Base-by-base conservation (phyloP, 2,113 vertebrate genomes). In the Scomber japonicus region DNA sequence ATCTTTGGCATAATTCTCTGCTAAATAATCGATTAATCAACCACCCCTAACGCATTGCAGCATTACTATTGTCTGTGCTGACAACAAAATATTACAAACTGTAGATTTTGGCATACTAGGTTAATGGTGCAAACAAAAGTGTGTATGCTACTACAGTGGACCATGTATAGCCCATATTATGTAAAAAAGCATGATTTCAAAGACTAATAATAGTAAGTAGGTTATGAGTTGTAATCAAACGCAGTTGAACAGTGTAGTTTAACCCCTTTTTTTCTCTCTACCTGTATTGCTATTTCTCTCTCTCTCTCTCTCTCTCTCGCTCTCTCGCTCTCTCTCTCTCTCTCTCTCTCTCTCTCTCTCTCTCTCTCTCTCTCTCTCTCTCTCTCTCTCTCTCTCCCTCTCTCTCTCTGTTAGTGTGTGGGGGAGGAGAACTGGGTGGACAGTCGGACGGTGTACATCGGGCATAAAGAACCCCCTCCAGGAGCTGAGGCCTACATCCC, bases 351-450 rank as follows among this genome's bases (percentile, higher is more conserved):
- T 68, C 31, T 87, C 44, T 86, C 30, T 84, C 59, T 21, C 1
- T 15, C 50, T 79, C 70, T 89, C 79, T 72, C 72, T 68, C 1
- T 15, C 50, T 79, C 70, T 89, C 79, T 72, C 72, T 68, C 1
- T 15, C 50, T 84, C 40, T 68, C 21, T 21, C 21, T 21, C 21
- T 21, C 21, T 21, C 21, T 79, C 70, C 88, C 79, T 72, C 72
- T 68, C 31, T 87, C 44, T 86, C 30, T 84, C 59, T 21, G 9
- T 82, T 72, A 99, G 98, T 99, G 98, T 93, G 95, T 95, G 19
- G 98, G 98, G 88, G 97, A 99, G 94, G 98, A 99, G 93, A 97
- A 95, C 46, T 98, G 98, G 96, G 97, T 98, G 93, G 97, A 99
- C 95, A 99, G 93, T 91, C 95, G 98, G 81, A 98, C 97, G 48